Percentiles rank a stretch among this genome's conserved stretches.
Evolutionary conservation across 30 jellyfish, hydroid and myxozoan species (phyloP).

Genomic region (Catostylus mosaicus): DNA sequence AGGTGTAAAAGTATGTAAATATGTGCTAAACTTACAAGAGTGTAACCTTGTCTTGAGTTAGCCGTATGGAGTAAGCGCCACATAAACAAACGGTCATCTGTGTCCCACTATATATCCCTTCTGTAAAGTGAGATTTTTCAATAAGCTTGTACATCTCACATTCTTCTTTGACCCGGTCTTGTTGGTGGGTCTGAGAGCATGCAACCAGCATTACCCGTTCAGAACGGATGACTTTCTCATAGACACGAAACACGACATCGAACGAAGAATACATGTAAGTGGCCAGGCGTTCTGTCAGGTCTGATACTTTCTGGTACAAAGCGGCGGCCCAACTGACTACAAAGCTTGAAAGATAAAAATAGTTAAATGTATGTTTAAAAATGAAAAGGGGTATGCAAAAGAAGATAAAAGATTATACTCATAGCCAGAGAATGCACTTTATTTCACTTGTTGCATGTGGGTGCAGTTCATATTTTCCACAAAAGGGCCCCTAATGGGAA

Average conservation of each 20-base stretch:
- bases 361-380: no score
- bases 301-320: constrained; percentile 4
- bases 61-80: background rate
- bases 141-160: background rate
- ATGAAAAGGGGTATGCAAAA: no score
- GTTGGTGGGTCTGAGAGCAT: constrained; percentile 1
- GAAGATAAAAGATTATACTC: no score
- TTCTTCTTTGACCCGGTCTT: background rate
- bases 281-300: background rate
- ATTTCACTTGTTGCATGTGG: no score
- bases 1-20: no score
- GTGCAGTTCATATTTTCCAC: no score
- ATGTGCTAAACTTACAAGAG: constrained; percentile 23
- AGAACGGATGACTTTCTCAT: background rate
- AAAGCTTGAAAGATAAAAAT: constrained; percentile 12
- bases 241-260: constrained; percentile 2
- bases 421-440: no score
- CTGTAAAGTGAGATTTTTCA: background rate
- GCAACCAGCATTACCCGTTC: constrained; percentile 12
- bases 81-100: background rate
- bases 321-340: background rate
- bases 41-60: background rate
- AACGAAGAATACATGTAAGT: constrained; percentile 5
- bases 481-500: no score
- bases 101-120: constrained; percentile 17